phyloP scores from a whole-genome alignment of 2,888 invertebrate genomes.

The Carcina quercana region DNA sequence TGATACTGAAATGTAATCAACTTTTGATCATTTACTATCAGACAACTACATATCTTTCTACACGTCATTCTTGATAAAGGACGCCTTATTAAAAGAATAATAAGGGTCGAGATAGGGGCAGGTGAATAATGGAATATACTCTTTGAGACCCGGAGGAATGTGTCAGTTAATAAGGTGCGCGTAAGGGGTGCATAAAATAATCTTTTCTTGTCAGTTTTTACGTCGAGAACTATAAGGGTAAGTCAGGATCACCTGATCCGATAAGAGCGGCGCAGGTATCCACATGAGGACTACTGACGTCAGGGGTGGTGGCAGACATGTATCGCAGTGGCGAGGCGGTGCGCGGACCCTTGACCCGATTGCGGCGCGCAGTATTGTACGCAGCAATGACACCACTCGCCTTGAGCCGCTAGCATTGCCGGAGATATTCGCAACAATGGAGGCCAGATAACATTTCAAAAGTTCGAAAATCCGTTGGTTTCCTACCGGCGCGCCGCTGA shows the following conservation, averaged over 20 bases:
- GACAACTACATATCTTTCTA: no score
- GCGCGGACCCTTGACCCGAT: slow-evolving; percentile 66
- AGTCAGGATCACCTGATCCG: slow-evolving; percentile 51
- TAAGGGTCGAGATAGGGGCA: slow-evolving; percentile 47
- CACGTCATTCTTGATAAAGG: no score
- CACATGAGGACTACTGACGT: no score
- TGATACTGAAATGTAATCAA: no score
- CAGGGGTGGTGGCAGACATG: slow-evolving; percentile 22
- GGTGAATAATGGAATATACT: slow-evolving; percentile 53
- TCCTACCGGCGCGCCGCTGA: slow-evolving; percentile 46
- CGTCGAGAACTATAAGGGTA: no score
- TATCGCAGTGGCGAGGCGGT: slow-evolving; percentile 34
- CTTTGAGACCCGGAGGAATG: slow-evolving; percentile 40
- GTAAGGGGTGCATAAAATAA: slow-evolving; percentile 53
- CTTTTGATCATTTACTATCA: no score
- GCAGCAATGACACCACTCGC: slow-evolving; percentile 73
- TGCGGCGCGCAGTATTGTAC: slow-evolving; percentile 63
- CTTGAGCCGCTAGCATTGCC: slow-evolving; percentile 72
- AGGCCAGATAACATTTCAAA: slow-evolving; percentile 74
- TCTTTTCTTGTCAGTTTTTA: slow-evolving; percentile 24
- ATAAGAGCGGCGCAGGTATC: slow-evolving; percentile 55
- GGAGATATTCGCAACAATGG: slow-evolving; percentile 75
- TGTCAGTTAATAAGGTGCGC: slow-evolving; percentile 33
- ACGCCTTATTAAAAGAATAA: slow-evolving; percentile 42
- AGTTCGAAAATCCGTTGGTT: slow-evolving; percentile 65